Evolutionary conservation across 2,888 invertebrate species (phyloP).

Genomic region (Anoplius nigerrimus): DNA sequence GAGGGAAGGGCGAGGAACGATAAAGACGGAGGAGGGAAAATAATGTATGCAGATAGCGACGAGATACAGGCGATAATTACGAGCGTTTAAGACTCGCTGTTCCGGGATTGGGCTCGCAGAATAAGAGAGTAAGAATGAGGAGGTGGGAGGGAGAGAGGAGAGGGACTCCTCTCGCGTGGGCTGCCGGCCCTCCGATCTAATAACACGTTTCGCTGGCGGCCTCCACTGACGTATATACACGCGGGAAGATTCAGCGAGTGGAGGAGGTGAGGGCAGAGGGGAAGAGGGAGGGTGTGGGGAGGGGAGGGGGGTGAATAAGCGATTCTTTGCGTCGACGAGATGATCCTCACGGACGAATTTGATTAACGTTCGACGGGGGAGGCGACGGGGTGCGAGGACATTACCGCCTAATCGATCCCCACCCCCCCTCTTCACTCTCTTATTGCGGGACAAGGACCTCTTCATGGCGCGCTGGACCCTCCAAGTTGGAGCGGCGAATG

Average conservation of each 20-base stretch:
- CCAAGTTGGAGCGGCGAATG: no score
- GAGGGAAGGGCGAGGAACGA: not conserved
- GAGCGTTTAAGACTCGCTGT: conserved; percentile 5
- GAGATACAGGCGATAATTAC: conserved; percentile 7
- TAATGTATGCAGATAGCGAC: conserved; percentile 7
- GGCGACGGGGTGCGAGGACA: conserved; percentile 2
- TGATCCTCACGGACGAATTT: not conserved
- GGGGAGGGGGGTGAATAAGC: conserved; percentile 7
- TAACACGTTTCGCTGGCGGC: conserved; percentile 24
- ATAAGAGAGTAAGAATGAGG: not conserved
- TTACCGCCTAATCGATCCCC: not conserved
- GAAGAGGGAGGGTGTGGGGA: conserved; percentile 10
- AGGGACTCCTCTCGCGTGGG: conserved; percentile 23
- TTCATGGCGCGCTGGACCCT: no score
- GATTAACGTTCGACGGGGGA: not conserved
- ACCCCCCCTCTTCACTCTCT: no score
- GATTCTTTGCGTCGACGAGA: conserved; percentile 8
- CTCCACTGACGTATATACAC: conserved; percentile 22
- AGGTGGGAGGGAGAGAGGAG: conserved; percentile 25
- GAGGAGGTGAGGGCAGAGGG: conserved; percentile 8
- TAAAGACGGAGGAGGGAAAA: not conserved
- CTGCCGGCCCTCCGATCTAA: conserved; percentile 24
- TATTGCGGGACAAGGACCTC: no score
- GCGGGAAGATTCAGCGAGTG: conserved; percentile 9
- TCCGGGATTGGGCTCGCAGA: conserved; percentile 4